A percentile compares a stretch with the other conserved stretches of the same genome.
These are phyloP conservation scores for Oligia fasciuncula DNA, from an alignment of 2,888 invertebrate genomes.

Conservation along the genomic window DNA sequence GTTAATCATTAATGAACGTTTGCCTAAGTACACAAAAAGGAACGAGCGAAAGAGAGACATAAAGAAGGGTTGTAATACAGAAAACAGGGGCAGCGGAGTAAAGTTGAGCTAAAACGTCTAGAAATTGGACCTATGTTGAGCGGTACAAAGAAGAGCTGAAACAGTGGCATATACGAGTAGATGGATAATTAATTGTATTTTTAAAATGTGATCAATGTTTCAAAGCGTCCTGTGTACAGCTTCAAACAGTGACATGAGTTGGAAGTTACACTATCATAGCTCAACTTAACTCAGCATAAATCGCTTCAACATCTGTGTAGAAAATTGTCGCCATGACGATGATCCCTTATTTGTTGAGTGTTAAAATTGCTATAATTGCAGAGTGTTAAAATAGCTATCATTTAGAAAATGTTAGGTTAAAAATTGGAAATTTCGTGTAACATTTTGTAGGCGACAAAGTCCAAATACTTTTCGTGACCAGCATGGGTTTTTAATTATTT, in stretches of 20 bases:
- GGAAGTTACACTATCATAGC: not conserved
- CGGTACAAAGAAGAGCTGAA: slow-evolving; percentile 20
- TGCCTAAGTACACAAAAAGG: slow-evolving; percentile 5
- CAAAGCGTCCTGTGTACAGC: slow-evolving; percentile 13
- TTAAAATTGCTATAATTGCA: not conserved
- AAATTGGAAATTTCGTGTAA: not conserved
- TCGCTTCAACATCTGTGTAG: not conserved
- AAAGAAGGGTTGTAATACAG: not conserved
- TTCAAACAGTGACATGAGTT: slow-evolving; percentile 22
- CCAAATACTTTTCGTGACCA: not conserved
- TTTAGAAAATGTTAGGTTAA: not conserved
- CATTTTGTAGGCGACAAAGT: not conserved
- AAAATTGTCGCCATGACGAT: not conserved
- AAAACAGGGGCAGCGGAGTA: not conserved
- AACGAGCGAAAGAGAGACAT: slow-evolving; percentile 17
- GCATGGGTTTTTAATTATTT: not conserved
- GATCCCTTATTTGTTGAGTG: not conserved
- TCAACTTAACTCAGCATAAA: slow-evolving; percentile 3
- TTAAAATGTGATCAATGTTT: slow-evolving; percentile 5
- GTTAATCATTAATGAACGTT: not conserved
- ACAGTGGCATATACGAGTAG: not conserved
- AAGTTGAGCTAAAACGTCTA: slow-evolving; percentile 20
- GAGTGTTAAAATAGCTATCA: too few species aligned
- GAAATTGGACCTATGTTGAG: slow-evolving; percentile 7
- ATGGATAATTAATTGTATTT: not conserved